phyloP scores from a whole-genome alignment of 1,140 invertebrate genomes.

The Apis florea region DNA sequence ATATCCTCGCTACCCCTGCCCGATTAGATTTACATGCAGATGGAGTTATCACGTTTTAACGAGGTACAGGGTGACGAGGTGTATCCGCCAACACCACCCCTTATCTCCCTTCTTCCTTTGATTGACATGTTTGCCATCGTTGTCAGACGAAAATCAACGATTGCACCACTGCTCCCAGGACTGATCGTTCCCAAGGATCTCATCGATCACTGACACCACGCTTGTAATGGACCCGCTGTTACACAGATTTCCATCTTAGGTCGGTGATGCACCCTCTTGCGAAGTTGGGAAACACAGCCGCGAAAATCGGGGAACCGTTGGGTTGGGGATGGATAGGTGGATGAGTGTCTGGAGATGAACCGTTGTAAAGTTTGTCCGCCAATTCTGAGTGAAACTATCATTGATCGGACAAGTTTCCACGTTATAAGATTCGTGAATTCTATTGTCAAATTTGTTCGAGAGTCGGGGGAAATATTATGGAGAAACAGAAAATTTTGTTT shows the following conservation, averaged over 20 bases:
- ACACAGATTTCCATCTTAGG: conserved; percentile 32
- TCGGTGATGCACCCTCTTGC: conserved; percentile 18
- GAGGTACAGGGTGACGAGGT: conserved; percentile 54
- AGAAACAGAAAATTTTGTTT: background rate
- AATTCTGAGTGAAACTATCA: background rate
- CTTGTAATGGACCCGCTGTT: conserved; percentile 7
- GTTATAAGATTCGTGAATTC: background rate
- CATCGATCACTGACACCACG: conserved; percentile 50
- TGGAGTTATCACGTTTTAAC: conserved; percentile 73
- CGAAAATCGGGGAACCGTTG: background rate
- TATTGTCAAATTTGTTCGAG: background rate
- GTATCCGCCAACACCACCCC: background rate
- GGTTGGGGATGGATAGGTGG: conserved; percentile 2
- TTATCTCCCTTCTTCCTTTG: conserved; percentile 17
- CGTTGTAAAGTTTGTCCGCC: conserved; percentile 6
- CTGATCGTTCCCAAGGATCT: conserved; percentile 53
- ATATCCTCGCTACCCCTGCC: conserved; percentile 53
- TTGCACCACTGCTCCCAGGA: conserved; percentile 21
- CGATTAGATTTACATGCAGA: conserved; percentile 75
- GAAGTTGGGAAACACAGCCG: background rate
- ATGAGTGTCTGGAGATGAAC: conserved; percentile 36
- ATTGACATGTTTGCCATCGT: conserved; percentile 36
- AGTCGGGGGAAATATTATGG: background rate
- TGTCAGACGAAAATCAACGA: conserved; percentile 41
- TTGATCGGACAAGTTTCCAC: background rate